Percentiles rank a stretch among this genome's conserved stretches.
These are phyloP conservation scores for Ctenopoma kingsleyae DNA, from an alignment of 2,797 vertebrate species.

Conservation along the genomic window DNA sequence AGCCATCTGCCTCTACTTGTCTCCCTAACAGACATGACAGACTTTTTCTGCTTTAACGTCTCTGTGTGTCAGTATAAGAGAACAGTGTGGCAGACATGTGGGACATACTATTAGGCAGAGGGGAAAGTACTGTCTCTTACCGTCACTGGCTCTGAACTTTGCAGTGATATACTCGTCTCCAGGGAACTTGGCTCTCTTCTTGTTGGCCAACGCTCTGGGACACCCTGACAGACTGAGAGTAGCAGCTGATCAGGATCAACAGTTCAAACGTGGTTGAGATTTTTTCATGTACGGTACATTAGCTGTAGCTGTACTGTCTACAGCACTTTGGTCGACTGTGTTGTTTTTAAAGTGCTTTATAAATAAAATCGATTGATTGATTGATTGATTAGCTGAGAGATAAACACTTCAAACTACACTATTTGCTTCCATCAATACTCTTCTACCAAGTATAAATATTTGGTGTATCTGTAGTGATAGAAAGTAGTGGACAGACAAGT, in stretches of 20 bases:
- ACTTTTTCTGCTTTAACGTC: background rate
- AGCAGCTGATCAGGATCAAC: constrained; percentile 40
- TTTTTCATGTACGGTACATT: background rate
- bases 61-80: background rate
- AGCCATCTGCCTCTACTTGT: too few species aligned
- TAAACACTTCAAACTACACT: background rate
- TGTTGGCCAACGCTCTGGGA: constrained; percentile 95
- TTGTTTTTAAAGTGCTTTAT: too few species aligned
- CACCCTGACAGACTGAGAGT: constrained; percentile 94
- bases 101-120: background rate
- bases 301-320: too few species aligned
- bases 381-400: too few species aligned
- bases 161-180: constrained; percentile 96
- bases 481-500: background rate
- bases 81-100: background rate
- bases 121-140: constrained; percentile 74
- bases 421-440: background rate
- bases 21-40: background rate
- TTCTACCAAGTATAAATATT: too few species aligned
- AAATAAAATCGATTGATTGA: too few species aligned
- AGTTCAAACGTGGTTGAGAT: background rate
- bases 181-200: constrained; percentile 95
- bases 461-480: too few species aligned
- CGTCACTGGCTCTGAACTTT: constrained; percentile 98
- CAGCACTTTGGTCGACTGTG: too few species aligned